Evolutionary conservation across 2,888 invertebrate genomes (phyloP).

Genomic region (Orthosia incerta): DNA sequence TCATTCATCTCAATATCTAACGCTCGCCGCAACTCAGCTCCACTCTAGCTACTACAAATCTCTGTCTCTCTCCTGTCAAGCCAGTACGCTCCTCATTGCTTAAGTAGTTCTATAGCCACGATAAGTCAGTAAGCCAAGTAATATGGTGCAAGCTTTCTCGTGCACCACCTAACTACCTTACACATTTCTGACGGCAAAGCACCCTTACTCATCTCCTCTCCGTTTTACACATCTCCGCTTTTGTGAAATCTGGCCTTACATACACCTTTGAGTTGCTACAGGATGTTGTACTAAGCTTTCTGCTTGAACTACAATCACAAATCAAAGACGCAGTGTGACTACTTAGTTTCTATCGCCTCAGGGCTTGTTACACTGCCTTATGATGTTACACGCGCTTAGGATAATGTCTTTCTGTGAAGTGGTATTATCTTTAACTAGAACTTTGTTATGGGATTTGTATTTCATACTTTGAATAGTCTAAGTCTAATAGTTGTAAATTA

Average conservation of each 20-base stretch:
- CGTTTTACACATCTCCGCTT: neutral
- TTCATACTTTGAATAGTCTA: neutral
- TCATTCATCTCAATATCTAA: too few relatives aligned
- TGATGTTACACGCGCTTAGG: slow-evolving; percentile 30
- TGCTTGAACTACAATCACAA: slow-evolving; percentile 46
- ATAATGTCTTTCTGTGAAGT: slow-evolving; percentile 6
- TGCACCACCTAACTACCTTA: too few relatives aligned
- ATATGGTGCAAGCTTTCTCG: too few relatives aligned
- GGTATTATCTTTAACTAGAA: slow-evolving; percentile 26
- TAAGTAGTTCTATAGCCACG: too few relatives aligned
- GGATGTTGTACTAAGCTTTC: slow-evolving; percentile 32
- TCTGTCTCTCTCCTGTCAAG: too few relatives aligned
- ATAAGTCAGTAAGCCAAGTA: too few relatives aligned
- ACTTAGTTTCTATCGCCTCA: slow-evolving; percentile 21
- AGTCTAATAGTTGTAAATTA: neutral
- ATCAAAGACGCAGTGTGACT: slow-evolving; percentile 39
- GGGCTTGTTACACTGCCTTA: slow-evolving; percentile 14
- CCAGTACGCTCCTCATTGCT: too few relatives aligned
- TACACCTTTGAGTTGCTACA: slow-evolving; percentile 16
- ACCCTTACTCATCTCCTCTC: too few relatives aligned
- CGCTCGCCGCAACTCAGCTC: too few relatives aligned
- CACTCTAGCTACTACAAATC: too few relatives aligned
- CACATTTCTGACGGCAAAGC: too few relatives aligned
- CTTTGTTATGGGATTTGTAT: slow-evolving; percentile 19
- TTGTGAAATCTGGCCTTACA: neutral